Percentiles rank a stretch among this genome's conserved stretches.
Evolutionary conservation across 2,797 vertebrate genomes (phyloP).

Genomic region (Macroramphosus scolopax): DNA sequence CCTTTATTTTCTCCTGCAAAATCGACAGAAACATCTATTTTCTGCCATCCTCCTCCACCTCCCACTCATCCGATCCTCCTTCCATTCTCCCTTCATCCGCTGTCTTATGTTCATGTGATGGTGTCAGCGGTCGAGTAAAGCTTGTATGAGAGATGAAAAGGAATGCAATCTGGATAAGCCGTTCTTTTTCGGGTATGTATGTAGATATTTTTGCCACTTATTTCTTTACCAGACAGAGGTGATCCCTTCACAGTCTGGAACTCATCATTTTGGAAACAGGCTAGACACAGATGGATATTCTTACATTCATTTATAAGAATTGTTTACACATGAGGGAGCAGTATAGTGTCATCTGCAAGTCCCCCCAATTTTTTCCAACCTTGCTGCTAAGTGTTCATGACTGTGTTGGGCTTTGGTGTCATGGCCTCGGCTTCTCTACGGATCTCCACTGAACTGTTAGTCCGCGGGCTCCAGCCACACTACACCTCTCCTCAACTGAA

Average conservation of each 20-base stretch:
- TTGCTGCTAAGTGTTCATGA: too few relatives aligned
- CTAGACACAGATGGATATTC: slow-evolving; percentile 2
- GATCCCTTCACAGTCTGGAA: slow-evolving; percentile 6
- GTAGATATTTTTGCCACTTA: slow-evolving; percentile 5
- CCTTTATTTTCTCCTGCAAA: slow-evolving; percentile 74
- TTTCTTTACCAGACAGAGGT: slow-evolving; percentile 6
- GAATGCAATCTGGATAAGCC: slow-evolving; percentile 54
- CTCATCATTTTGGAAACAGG: slow-evolving; percentile 1
- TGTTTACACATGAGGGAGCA: too few relatives aligned
- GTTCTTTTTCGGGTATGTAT: slow-evolving; percentile 19
- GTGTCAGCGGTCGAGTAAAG: slow-evolving; percentile 52
- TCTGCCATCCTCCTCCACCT: slow-evolving; percentile 62
- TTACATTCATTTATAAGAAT: too few relatives aligned
- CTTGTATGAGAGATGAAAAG: slow-evolving; percentile 51
- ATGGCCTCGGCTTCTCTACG: too few relatives aligned
- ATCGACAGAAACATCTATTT: slow-evolving; percentile 80
- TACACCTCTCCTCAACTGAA: too few relatives aligned
- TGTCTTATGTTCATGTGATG: slow-evolving; percentile 57
- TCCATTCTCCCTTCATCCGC: slow-evolving; percentile 53
- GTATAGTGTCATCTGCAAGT: too few relatives aligned
- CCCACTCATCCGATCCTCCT: slow-evolving; percentile 52
- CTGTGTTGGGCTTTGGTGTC: too few relatives aligned
- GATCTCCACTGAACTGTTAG: too few relatives aligned
- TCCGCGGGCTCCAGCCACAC: too few relatives aligned
- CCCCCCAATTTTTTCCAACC: too few relatives aligned